A percentile compares a stretch with the other conserved stretches of the same genome.
Evolutionary conservation across 2,797 vertebrate species (phyloP).

Genomic region (Chelon auratus): DNA sequence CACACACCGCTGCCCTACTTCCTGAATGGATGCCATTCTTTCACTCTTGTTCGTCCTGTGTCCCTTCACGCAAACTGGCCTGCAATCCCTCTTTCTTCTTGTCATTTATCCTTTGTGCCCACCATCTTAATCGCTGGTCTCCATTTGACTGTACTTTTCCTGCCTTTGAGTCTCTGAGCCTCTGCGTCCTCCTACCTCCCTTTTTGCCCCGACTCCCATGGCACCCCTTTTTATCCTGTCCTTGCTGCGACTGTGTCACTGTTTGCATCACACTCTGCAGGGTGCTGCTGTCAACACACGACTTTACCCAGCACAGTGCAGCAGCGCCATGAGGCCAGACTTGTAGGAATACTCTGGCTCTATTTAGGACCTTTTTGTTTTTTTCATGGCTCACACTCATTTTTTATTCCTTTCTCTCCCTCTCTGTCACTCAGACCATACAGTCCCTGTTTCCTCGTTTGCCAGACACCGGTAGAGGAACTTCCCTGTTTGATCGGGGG

Average conservation of each 20-base stretch:
- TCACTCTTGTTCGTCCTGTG: slow-evolving; percentile 48
- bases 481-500: slow-evolving; percentile 86
- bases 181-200: slow-evolving; percentile 66
- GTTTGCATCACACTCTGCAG: slow-evolving; percentile 74
- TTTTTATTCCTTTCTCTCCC: slow-evolving; percentile 13
- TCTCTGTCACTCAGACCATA: slow-evolving; percentile 82
- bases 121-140: slow-evolving; percentile 72
- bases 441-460: slow-evolving; percentile 93
- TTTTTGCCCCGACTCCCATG: slow-evolving; percentile 61
- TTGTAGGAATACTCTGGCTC: slow-evolving; percentile 20
- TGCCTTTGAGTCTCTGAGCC: slow-evolving; percentile 73
- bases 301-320: slow-evolving; percentile 35
- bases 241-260: slow-evolving; percentile 74
- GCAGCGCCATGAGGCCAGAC: slow-evolving; percentile 14
- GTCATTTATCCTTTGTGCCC: slow-evolving; percentile 72
- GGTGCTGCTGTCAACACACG: slow-evolving; percentile 58
- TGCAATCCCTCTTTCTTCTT: slow-evolving; percentile 57
- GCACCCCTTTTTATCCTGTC: slow-evolving; percentile 76
- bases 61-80: slow-evolving; percentile 43
- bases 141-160: slow-evolving; percentile 77
- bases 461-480: slow-evolving; percentile 85
- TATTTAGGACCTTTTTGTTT: slow-evolving; percentile 17
- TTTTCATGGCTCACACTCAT: slow-evolving; percentile 13
- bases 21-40: slow-evolving; percentile 55
- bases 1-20: slow-evolving; percentile 55